A percentile compares a stretch with the other conserved stretches of the same genome.
Evolutionary conservation across 1,140 invertebrate genomes (phyloP).

Genomic region (Carposina sasakii): DNA sequence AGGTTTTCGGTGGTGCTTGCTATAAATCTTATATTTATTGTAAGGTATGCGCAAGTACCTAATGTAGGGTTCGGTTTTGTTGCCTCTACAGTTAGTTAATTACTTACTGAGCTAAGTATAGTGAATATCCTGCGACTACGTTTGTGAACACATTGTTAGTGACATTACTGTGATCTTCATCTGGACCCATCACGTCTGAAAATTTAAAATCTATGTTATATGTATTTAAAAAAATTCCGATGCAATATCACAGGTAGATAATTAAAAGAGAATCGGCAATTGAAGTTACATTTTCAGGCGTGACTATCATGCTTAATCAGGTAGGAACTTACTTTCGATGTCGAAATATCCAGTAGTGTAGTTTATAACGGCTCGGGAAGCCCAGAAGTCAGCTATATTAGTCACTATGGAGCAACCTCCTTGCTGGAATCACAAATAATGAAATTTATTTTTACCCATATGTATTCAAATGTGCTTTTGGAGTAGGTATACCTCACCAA

Average conservation of each 20-base stretch:
- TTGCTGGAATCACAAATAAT: conserved; percentile 42
- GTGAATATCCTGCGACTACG: conserved; percentile 69
- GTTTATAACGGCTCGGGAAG: conserved; percentile 68
- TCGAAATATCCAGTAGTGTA: conserved; percentile 61
- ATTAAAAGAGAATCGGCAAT: not conserved
- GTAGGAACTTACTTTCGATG: conserved; percentile 54
- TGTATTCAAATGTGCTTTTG: too few species aligned
- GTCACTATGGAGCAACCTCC: conserved; percentile 70
- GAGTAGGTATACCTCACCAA: too few species aligned
- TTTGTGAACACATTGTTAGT: conserved; percentile 74
- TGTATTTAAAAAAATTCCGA: not conserved
- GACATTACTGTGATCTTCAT: conserved; percentile 73
- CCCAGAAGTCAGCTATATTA: conserved; percentile 73
- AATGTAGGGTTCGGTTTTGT: too few species aligned
- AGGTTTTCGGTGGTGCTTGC: too few species aligned
- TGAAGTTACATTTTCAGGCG: too few species aligned
- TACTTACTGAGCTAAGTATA: conserved; percentile 71
- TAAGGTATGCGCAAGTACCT: too few species aligned
- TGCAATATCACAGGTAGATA: not conserved
- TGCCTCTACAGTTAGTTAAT: not conserved
- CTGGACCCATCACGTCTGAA: conserved; percentile 74
- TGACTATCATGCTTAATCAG: too few species aligned
- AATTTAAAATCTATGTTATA: conserved; percentile 13
- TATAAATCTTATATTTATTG: too few species aligned
- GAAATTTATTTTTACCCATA: too few species aligned